Evolutionary conservation across 2,888 invertebrate species (phyloP).

Genomic region (Elmis aenea): DNA sequence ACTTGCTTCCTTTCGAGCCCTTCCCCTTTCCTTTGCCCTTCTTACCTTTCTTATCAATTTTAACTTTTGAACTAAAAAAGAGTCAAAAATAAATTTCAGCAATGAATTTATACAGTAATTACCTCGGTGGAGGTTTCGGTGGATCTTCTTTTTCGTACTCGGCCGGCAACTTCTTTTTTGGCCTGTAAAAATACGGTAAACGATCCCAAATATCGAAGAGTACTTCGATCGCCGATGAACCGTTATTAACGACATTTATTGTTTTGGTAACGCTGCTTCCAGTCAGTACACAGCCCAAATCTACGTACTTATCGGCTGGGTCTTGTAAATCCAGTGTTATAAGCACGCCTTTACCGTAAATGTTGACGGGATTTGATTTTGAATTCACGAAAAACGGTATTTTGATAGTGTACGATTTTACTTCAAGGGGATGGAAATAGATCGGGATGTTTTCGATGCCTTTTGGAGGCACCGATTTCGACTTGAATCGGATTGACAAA

Average conservation of each 20-base stretch:
- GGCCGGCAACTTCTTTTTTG: slow-evolving; percentile 24
- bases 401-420: slow-evolving; percentile 49
- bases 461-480: slow-evolving; percentile 46
- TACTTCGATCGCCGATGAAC: slow-evolving; percentile 52
- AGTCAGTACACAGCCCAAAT: slow-evolving; percentile 43
- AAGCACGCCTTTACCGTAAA: slow-evolving; percentile 54
- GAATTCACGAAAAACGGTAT: slow-evolving; percentile 54
- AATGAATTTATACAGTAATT: too few species aligned
- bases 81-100: too few species aligned
- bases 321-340: slow-evolving; percentile 41
- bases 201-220: slow-evolving; percentile 51
- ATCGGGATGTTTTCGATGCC: slow-evolving; percentile 49
- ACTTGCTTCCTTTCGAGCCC: slow-evolving; percentile 7
- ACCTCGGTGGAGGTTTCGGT: too few species aligned
- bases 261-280: slow-evolving; percentile 51
- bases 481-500: slow-evolving; percentile 49
- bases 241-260: slow-evolving; percentile 56
- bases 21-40: slow-evolving; percentile 17
- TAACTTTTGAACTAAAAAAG: too few species aligned
- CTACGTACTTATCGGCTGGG: slow-evolving; percentile 41
- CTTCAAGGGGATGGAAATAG: slow-evolving; percentile 54
- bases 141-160: slow-evolving; percentile 32
- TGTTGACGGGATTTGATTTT: slow-evolving; percentile 49
- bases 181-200: slow-evolving; percentile 38
- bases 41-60: slow-evolving; percentile 6